Conservation (phyloP, 2,113 vertebrate species). For the Lasiurus borealis region DNA sequence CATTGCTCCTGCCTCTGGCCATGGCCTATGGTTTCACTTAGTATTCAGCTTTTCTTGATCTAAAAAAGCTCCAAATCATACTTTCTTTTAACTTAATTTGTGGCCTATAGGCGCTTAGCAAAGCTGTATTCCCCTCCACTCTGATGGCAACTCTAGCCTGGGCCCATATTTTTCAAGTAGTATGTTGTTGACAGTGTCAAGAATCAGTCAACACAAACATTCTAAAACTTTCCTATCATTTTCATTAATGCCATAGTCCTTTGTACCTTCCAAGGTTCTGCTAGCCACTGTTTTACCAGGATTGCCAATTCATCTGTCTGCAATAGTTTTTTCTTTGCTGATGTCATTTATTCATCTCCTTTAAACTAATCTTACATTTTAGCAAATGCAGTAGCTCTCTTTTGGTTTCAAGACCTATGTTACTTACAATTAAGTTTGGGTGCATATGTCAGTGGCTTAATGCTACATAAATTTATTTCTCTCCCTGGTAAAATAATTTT, state of each 20-base stretch:
- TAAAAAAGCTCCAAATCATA: not conserved
- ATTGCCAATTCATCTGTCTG: not conserved
- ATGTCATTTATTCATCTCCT: not conserved
- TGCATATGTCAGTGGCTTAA: not conserved
- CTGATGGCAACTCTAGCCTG: not conserved
- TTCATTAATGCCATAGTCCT: not conserved
- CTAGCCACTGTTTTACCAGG: not conserved
- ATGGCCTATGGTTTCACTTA: not conserved
- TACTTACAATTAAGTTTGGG: slow-evolving; percentile 10
- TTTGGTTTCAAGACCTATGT: not conserved
- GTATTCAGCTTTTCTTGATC: not conserved
- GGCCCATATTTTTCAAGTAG: not conserved
- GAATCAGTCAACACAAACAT: not conserved
- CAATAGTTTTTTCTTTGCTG: not conserved
- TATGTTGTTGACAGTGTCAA: not conserved
- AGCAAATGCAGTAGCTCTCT: not conserved
- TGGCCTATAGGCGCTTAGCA: not conserved
- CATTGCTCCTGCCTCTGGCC: not conserved
- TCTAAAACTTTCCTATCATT: not conserved
- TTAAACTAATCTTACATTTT: not conserved
- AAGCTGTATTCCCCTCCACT: not conserved
- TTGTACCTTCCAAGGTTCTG: not conserved
- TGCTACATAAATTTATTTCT: not conserved
- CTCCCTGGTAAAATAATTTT: not conserved
- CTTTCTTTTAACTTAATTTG: not conserved